Percentiles rank a stretch among this genome's conserved stretches.
Conservation (phyloP, 2,113 vertebrate genomes). For the Ailurus styani region DNA sequence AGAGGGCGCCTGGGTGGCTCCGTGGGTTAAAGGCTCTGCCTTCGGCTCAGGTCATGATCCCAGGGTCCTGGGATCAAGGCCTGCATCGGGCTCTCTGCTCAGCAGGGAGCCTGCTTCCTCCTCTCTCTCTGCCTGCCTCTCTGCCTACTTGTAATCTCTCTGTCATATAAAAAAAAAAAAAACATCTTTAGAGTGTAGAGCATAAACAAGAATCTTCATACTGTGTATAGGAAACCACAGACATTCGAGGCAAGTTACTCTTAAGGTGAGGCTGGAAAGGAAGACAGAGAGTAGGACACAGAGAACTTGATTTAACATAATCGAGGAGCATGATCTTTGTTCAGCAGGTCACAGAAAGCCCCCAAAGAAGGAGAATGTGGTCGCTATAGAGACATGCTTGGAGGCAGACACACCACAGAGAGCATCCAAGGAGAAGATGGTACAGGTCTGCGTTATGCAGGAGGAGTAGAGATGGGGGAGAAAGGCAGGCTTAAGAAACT, state of each 20-base stretch:
- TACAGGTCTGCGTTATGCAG: neutral
- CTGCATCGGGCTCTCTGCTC: too few species aligned
- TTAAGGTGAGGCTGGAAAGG: neutral
- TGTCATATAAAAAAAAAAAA: too few species aligned
- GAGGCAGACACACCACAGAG: neutral
- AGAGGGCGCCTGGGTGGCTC: too few species aligned
- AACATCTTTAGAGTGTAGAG: neutral
- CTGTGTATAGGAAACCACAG: neutral
- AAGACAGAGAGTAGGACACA: neutral
- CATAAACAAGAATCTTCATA: neutral
- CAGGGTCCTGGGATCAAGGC: too few species aligned
- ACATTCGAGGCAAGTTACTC: fast-evolving
- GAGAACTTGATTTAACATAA: neutral
- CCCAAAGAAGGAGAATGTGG: neutral
- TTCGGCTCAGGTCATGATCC: too few species aligned
- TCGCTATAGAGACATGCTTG: neutral
- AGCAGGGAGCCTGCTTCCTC: too few species aligned
- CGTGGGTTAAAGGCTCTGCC: too few species aligned
- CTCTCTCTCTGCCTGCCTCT: too few species aligned
- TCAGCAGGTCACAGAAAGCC: neutral
- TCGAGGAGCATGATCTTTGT: neutral
- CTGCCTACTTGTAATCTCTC: too few species aligned
- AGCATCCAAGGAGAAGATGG: neutral
- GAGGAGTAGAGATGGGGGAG: neutral
- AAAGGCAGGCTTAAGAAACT: neutral